Conservation (phyloP, 2,888 invertebrate genomes). For the Lamellibrachia columna region DNA sequence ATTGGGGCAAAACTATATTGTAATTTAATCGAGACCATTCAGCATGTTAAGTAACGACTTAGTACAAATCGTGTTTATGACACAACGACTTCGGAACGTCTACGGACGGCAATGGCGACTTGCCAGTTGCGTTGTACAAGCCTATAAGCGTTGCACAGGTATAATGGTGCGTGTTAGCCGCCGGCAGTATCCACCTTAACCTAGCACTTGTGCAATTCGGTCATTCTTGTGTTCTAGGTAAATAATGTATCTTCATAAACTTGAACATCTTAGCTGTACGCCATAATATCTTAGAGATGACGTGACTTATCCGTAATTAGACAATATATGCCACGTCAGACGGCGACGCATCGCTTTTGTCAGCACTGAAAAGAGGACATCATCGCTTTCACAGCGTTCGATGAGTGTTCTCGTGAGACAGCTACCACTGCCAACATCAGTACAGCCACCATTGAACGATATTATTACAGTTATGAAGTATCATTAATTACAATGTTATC, state of each 20-base stretch:
- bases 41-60: neutral
- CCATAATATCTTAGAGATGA: neutral
- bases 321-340: neutral
- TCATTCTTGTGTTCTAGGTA: neutral
- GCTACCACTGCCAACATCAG: no score
- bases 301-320: neutral
- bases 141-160: neutral
- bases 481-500: neutral
- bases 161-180: neutral
- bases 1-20: neutral
- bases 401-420: neutral
- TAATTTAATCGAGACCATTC: neutral
- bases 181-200: neutral
- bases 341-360: neutral
- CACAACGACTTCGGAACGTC: neutral
- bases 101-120: neutral
- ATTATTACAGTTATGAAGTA: neutral
- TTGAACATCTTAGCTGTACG: neutral
- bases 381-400: neutral
- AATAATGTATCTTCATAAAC: neutral
- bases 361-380: neutral
- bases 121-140: neutral
- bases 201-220: neutral
- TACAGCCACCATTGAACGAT: no score
- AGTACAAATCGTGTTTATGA: neutral